Conservation (phyloP, 2,797 vertebrate genomes). For the Myripristis murdjan region DNA sequence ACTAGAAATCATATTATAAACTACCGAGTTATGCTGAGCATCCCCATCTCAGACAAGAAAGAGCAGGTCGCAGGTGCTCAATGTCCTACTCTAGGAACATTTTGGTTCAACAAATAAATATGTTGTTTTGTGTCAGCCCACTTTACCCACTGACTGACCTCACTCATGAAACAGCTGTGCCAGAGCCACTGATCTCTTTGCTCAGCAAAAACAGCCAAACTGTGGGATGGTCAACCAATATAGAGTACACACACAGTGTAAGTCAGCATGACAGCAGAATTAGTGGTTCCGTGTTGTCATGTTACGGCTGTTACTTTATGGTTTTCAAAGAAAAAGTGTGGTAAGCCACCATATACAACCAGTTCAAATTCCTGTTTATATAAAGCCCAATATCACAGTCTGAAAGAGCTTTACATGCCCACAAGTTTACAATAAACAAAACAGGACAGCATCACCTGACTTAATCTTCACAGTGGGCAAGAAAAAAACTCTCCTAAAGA, state of each 20-base stretch:
- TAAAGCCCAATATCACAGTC: too few relatives aligned
- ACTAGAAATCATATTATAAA: not conserved
- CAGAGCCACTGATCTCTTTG: not conserved
- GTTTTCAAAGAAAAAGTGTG: not conserved
- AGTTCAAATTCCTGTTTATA: too few relatives aligned
- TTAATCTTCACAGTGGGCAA: too few relatives aligned
- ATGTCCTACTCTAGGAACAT: not conserved
- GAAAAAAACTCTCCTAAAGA: too few relatives aligned
- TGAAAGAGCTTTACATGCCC: too few relatives aligned
- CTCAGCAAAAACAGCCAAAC: not conserved
- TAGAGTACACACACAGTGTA: not conserved
- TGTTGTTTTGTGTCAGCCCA: not conserved
- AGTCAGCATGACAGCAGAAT: not conserved
- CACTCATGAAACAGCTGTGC: conserved; percentile 6
- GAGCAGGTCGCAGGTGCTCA: not conserved
- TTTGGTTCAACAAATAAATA: not conserved
- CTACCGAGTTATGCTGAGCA: not conserved
- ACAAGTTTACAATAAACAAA: too few relatives aligned
- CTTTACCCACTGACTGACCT: not conserved
- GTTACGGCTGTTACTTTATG: not conserved
- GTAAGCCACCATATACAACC: not conserved
- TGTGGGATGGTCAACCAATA: conserved; percentile 3
- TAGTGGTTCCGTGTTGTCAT: not conserved
- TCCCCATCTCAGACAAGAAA: not conserved
- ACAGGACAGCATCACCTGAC: too few relatives aligned